Conservation (phyloP, 64 coral and sea anemone species). For the Montipora efflorescens region DNA sequence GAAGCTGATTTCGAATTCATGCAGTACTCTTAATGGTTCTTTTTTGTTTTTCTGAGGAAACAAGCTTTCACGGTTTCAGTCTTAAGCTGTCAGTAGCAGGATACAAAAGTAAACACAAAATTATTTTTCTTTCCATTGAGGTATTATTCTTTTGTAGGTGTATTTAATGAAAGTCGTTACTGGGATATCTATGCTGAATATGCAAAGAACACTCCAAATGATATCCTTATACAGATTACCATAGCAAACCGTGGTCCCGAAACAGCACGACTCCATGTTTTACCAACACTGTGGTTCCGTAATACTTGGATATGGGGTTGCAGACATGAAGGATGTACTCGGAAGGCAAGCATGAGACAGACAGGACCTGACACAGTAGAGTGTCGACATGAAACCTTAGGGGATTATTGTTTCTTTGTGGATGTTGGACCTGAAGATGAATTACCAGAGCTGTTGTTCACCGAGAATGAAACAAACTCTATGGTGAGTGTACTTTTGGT, state of each 20-base stretch:
- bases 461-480: slow-evolving; percentile 97
- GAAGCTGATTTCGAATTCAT: too few relatives aligned
- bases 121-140: background rate
- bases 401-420: slow-evolving; percentile 79
- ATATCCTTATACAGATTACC: slow-evolving; percentile 93
- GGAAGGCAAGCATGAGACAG: slow-evolving; percentile 86
- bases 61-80: too few relatives aligned
- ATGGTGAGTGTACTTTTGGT: slow-evolving; percentile 30
- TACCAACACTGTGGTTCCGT: slow-evolving; percentile 97
- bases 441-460: slow-evolving; percentile 85
- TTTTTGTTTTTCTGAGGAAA: too few relatives aligned
- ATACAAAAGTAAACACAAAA: too few relatives aligned
- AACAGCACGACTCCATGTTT: slow-evolving; percentile 78
- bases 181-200: slow-evolving; percentile 97
- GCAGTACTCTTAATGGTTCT: too few relatives aligned
- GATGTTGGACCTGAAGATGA: slow-evolving; percentile 81
- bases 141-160: slow-evolving; percentile 44
- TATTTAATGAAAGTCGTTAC: slow-evolving; percentile 83
- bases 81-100: too few relatives aligned
- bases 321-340: slow-evolving; percentile 94
- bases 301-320: slow-evolving; percentile 99
- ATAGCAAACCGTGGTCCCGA: slow-evolving; percentile 89
- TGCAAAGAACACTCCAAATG: slow-evolving; percentile 96
- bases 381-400: slow-evolving; percentile 89
- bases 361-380: slow-evolving; percentile 46